Evolutionary conservation across 2,888 invertebrate species (phyloP).

Genomic region (Orchestes rusci): DNA sequence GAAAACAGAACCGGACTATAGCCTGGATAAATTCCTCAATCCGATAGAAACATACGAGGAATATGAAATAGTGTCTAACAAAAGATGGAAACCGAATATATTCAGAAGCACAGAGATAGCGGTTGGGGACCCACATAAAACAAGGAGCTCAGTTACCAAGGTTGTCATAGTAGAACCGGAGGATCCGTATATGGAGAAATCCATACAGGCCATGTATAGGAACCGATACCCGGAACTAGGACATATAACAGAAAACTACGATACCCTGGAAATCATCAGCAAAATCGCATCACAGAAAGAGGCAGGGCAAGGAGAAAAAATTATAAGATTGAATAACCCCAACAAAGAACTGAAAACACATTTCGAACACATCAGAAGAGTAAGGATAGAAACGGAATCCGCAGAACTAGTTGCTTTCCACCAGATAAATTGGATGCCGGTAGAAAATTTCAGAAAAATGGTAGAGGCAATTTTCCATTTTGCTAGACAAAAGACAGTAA

Average conservation of each 20-base stretch:
- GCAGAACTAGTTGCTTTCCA: too few relatives aligned
- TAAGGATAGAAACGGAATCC: too few relatives aligned
- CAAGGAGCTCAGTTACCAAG: too few relatives aligned
- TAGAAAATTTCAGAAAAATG: background rate
- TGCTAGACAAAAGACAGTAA: background rate
- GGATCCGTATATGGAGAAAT: too few relatives aligned
- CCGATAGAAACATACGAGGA: background rate
- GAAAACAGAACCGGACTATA: background rate
- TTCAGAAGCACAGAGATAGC: background rate
- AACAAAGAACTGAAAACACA: background rate
- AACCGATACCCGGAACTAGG: too few relatives aligned
- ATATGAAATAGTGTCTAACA: background rate
- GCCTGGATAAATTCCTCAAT: background rate
- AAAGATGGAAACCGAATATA: background rate
- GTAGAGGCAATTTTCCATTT: background rate
- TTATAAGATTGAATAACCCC: background rate
- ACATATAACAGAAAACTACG: background rate
- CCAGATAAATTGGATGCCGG: background rate
- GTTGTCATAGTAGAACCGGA: too few relatives aligned
- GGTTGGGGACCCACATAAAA: too few relatives aligned
- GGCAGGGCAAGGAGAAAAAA: background rate
- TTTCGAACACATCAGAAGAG: background rate
- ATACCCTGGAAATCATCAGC: background rate
- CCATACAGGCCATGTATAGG: too few relatives aligned
- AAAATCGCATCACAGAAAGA: background rate